Percentiles rank a stretch among this genome's conserved stretches.
These are phyloP conservation scores for Drosophila willistoni DNA, from an alignment of 1,140 invertebrate genomes.

Conservation along the genomic window DNA sequence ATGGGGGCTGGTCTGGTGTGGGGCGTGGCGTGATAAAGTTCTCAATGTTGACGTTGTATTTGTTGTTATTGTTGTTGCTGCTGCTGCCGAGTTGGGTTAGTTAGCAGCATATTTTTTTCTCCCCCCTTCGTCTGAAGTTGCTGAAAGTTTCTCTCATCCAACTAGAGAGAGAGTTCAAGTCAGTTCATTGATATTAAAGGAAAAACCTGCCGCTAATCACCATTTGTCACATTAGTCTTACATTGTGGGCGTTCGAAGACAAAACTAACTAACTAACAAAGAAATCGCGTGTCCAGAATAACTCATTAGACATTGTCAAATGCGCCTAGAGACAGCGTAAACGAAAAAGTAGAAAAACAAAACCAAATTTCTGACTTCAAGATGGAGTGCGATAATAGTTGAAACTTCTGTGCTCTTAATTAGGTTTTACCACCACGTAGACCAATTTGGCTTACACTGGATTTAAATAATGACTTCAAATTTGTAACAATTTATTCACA, in stretches of 20 bases:
- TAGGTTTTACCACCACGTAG: too few relatives aligned
- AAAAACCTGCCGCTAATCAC: constrained; percentile 44
- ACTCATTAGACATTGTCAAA: constrained; percentile 5
- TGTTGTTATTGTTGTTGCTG: constrained; percentile 30
- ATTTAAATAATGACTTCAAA: too few relatives aligned
- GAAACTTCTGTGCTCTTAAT: too few relatives aligned
- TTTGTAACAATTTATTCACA: too few relatives aligned
- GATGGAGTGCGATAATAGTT: too few relatives aligned
- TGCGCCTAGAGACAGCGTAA: not conserved
- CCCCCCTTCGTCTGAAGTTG: constrained; percentile 1
- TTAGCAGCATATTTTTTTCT: constrained; percentile 33
- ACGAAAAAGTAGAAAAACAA: not conserved
- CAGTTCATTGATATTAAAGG: constrained; percentile 59
- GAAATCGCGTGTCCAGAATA: constrained; percentile 12
- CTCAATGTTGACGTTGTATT: constrained; percentile 22
- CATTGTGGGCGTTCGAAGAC: not conserved
- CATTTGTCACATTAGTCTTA: constrained; percentile 2
- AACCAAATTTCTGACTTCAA: constrained; percentile 1
- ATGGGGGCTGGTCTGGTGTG: constrained; percentile 1
- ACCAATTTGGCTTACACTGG: too few relatives aligned
- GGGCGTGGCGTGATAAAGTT: constrained; percentile 34
- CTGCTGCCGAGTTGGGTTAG: constrained; percentile 22
- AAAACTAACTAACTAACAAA: constrained; percentile 2
- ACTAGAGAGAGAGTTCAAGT: constrained; percentile 52
- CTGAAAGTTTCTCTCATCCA: constrained; percentile 17